These are phyloP conservation scores for Hemicrepidius hirtus DNA, from an alignment of 2,888 invertebrate genomes.

Conservation along the genomic window DNA sequence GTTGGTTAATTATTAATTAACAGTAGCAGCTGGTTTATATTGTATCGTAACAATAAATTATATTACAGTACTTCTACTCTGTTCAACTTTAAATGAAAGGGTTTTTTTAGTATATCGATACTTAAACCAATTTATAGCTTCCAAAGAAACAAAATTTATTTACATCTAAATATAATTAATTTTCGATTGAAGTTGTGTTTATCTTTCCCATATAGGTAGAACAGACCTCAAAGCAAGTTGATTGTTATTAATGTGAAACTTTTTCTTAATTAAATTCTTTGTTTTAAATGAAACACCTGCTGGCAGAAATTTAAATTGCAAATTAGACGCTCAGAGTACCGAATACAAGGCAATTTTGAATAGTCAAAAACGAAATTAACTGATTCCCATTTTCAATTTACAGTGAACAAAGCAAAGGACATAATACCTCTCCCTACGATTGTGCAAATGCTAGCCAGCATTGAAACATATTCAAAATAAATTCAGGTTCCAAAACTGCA, in stretches of 20 bases:
- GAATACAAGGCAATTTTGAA: not conserved
- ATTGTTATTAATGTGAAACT: slow-evolving; percentile 24
- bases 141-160: too few relatives aligned
- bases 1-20: not conserved
- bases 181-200: not conserved
- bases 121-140: too few relatives aligned
- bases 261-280: slow-evolving; percentile 32
- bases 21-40: too few relatives aligned
- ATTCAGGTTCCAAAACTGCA: too few relatives aligned
- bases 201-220: not conserved
- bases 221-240: not conserved
- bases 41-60: not conserved
- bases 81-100: not conserved
- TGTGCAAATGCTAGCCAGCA: too few relatives aligned
- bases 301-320: slow-evolving; percentile 35
- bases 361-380: slow-evolving; percentile 12
- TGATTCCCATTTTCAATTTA: not conserved
- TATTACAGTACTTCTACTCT: not conserved
- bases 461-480: too few relatives aligned
- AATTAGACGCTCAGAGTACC: not conserved
- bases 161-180: too few relatives aligned
- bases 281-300: slow-evolving; percentile 34
- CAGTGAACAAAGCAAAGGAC: not conserved
- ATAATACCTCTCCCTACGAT: too few relatives aligned
- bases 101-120: too few relatives aligned